Base-by-base conservation (phyloP, 2,888 invertebrate genomes). In the Tipula confusa region DNA sequence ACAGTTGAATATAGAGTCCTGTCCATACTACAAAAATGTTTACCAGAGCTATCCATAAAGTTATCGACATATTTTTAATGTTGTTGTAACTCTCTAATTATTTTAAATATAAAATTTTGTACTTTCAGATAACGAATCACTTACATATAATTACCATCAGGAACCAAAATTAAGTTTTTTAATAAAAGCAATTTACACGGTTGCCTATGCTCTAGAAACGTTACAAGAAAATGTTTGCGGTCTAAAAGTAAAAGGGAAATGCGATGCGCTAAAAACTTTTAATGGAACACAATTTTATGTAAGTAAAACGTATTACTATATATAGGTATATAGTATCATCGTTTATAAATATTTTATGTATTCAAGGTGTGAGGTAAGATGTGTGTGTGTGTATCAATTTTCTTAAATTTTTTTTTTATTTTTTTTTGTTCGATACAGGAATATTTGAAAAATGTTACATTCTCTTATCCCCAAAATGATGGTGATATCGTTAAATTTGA, bases 101-200 rank as follows among this genome's bases (percentile, higher is more conserved):
- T n/a, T n/a, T n/a, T n/a, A n/a, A n/a, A n/a, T n/a, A n/a, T n/a
- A n/a, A n/a, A n/a, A 36, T 64, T 82, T 80, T 43, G 0, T 29
- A 84, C 84, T 83, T 84, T 83, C 80, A 93, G 94, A 93, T 0
- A 87, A 90, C 13, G 93, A 94, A 88, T 90, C 89, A 29, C 88
- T 93, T 84, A 87, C 89, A 1, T 88, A 90, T 15, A 89, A 90
- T 81, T 93, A 93, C 88, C 91, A 91, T 83, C 94, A 94, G 88
- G 95, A 96, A 89, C 93, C 95, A 18, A 95, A 95, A 89, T 91
- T 95, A 88, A 94, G 94, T 86, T 94, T 95, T 87, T 94, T 95
- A 48, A 93, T 94, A 87, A 95, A 95, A 88, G 94, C 95, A 2
- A 92, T 95, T 85, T 93, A 93, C 89, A 93, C 94, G 2, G 92